phyloP scores from a whole-genome alignment of 2,888 invertebrate genomes.

The Blastobasis adustella region DNA sequence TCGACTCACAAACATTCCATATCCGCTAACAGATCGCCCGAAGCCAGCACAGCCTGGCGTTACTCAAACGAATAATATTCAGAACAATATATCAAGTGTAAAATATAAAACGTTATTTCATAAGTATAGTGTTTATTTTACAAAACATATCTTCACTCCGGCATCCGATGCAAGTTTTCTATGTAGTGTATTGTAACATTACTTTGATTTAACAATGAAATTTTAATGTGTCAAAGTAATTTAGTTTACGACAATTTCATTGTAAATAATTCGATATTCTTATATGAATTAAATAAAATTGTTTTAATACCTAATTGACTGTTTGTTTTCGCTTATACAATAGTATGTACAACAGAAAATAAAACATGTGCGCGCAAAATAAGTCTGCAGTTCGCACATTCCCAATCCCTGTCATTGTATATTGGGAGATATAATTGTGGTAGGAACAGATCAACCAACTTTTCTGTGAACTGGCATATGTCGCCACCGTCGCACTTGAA shows the following conservation, averaged over 20 bases:
- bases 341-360: too few species aligned
- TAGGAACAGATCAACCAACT: too few species aligned
- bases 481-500: too few species aligned
- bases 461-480: too few species aligned
- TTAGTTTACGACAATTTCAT: slow-evolving; percentile 66
- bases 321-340: slow-evolving; percentile 16
- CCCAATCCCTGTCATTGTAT: too few species aligned
- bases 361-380: too few species aligned
- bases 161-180: slow-evolving; percentile 71
- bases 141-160: slow-evolving; percentile 68
- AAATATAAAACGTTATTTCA: slow-evolving; percentile 57
- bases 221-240: slow-evolving; percentile 53
- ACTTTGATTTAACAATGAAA: slow-evolving; percentile 63
- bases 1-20: too few species aligned
- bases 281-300: slow-evolving; percentile 71
- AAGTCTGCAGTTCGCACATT: too few species aligned
- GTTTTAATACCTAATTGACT: slow-evolving; percentile 61
- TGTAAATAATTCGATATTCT: slow-evolving; percentile 72
- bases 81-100: slow-evolving; percentile 61
- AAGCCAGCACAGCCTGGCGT: slow-evolving; percentile 22
- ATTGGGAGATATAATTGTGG: too few species aligned
- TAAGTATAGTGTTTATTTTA: slow-evolving; percentile 64
- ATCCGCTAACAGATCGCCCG: too few species aligned
- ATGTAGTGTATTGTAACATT: slow-evolving; percentile 65
- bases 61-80: slow-evolving; percentile 42